A percentile compares a stretch with the other conserved stretches of the same genome.
Conservation (phyloP, 2,113 vertebrate genomes). For the Coturnix japonica region DNA sequence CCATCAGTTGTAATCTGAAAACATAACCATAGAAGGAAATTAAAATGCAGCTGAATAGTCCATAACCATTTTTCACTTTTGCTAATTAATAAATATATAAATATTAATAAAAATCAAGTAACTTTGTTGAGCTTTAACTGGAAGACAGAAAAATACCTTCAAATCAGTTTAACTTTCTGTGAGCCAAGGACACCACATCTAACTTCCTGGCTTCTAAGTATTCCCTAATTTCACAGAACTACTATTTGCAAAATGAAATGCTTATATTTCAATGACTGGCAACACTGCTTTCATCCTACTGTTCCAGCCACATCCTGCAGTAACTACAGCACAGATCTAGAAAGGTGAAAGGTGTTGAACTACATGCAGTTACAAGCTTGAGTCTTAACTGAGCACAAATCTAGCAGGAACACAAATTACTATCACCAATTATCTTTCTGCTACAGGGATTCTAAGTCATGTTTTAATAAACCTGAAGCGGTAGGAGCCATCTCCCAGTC, state of each 20-base stretch:
- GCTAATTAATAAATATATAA: no score
- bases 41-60: background rate
- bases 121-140: background rate
- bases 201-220: background rate
- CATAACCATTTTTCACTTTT: background rate
- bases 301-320: background rate
- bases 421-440: background rate
- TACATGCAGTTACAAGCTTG: background rate
- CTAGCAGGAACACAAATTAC: background rate
- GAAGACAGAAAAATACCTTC: background rate
- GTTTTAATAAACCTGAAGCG: background rate
- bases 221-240: background rate
- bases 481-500: background rate
- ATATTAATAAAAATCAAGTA: background rate
- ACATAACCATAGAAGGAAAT: background rate
- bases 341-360: background rate
- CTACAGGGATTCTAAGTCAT: background rate
- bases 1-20: slow-evolving; percentile 92
- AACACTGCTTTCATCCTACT: background rate
- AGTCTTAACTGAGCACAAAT: background rate
- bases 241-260: background rate
- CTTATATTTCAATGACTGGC: background rate
- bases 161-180: background rate
- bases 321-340: background rate
- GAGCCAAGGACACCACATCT: background rate